A percentile compares a stretch with the other conserved stretches of the same genome.
phyloP scores from a whole-genome alignment of 2,797 vertebrate species.

The Macropus fuliginosus region DNA sequence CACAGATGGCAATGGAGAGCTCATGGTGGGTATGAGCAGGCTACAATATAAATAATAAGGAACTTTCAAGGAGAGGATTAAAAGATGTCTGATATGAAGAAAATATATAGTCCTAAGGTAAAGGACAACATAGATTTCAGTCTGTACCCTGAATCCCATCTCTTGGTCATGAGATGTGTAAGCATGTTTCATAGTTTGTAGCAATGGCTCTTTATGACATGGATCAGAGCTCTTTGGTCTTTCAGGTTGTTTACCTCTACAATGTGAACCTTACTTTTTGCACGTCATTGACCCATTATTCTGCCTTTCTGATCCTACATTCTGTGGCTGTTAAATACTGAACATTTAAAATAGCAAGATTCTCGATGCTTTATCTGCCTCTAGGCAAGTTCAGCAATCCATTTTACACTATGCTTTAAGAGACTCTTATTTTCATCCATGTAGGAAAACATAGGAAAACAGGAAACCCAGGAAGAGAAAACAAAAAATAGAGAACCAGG shows the following conservation, averaged over 20 bases:
- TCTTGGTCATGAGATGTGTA: not conserved
- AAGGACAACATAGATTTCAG: not conserved
- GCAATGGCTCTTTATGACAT: not conserved
- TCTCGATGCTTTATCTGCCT: not conserved
- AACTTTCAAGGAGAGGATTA: not conserved
- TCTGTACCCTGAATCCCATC: not conserved
- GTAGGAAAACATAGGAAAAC: not conserved
- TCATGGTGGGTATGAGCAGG: not conserved
- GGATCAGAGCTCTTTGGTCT: not conserved
- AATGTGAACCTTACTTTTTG: not conserved
- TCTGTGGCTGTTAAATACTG: not conserved
- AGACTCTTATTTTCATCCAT: not conserved
- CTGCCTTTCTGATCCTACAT: not conserved
- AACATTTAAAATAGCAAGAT: not conserved
- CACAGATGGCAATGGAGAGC: not conserved
- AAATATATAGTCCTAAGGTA: not conserved
- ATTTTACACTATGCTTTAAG: not conserved
- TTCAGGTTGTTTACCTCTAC: not conserved
- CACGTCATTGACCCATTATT: not conserved
- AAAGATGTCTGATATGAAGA: not conserved
- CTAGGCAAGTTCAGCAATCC: not conserved
- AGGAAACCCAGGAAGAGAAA: not conserved
- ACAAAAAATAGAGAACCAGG: not conserved
- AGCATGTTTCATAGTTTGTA: not conserved
- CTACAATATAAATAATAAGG: not conserved